Evolutionary conservation across 2,113 vertebrate genomes (phyloP).

Genomic region (Datnioides undecimradiatus): DNA sequence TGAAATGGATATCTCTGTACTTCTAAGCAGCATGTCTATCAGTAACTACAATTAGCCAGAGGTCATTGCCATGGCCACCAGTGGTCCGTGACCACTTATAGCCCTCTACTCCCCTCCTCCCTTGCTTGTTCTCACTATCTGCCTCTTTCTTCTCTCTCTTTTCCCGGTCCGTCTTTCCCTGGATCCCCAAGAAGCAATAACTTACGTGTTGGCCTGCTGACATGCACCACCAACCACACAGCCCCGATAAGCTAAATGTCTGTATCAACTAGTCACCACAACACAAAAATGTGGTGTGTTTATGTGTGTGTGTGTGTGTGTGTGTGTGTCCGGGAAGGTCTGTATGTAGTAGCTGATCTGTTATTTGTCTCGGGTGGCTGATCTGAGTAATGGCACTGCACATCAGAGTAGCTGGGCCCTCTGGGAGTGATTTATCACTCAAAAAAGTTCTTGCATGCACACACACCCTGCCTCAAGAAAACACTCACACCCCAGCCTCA

Average conservation of each 20-base stretch:
- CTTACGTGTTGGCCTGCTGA: conserved; percentile 17
- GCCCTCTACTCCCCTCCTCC: conserved; percentile 31
- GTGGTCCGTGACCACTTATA: conserved; percentile 65
- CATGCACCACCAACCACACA: conserved; percentile 55
- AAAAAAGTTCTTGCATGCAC: conserved; percentile 50
- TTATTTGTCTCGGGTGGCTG: conserved; percentile 70
- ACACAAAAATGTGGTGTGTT: conserved; percentile 36
- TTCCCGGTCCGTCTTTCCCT: conserved; percentile 4
- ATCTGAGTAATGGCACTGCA: conserved; percentile 70
- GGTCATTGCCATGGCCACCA: conserved; percentile 72
- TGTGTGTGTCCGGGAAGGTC: conserved; percentile 45
- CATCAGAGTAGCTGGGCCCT: conserved; percentile 61
- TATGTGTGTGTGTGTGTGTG: conserved; percentile 13
- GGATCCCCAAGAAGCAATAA: conserved; percentile 43
- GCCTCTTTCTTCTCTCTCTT: conserved; percentile 18
- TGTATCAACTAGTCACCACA: conserved; percentile 53
- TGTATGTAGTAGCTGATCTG: conserved; percentile 55
- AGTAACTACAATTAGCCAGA: conserved; percentile 75
- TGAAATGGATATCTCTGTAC: conserved; percentile 66
- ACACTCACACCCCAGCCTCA: conserved; percentile 45
- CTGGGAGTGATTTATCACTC: conserved; percentile 71
- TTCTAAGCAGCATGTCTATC: conserved; percentile 72
- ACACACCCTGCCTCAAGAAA: conserved; percentile 52
- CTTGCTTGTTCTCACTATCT: conserved; percentile 3
- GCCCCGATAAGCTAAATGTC: conserved; percentile 62